phyloP scores from a whole-genome alignment of 2,888 invertebrate species.

The Ecdyonurus torrentis region DNA sequence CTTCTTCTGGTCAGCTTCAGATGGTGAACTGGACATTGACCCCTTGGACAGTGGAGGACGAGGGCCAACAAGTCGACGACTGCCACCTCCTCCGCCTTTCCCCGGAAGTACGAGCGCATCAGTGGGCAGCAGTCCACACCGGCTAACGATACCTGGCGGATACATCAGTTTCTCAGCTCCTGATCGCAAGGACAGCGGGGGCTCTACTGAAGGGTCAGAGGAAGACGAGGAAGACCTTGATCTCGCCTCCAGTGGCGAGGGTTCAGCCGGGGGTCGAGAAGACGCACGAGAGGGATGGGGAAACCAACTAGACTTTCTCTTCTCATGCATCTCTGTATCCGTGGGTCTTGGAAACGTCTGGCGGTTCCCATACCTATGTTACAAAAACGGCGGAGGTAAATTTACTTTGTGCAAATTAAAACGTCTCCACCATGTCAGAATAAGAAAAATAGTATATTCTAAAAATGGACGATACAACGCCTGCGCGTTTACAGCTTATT shows the following conservation, averaged over 20 bases:
- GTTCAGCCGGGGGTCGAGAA: slow-evolving; percentile 15
- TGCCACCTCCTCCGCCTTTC: background rate
- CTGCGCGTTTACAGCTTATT: too few species aligned
- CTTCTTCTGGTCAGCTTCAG: slow-evolving; percentile 1
- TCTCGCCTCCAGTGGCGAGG: background rate
- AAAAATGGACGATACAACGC: too few species aligned
- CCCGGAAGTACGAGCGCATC: background rate
- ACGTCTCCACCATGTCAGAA: too few species aligned
- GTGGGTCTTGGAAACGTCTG: slow-evolving; percentile 36
- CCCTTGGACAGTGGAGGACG: background rate
- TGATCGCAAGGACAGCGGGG: too few species aligned
- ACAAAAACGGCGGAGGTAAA: slow-evolving; percentile 43
- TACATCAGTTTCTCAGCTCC: background rate
- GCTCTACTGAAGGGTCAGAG: too few species aligned
- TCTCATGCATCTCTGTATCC: slow-evolving; percentile 45
- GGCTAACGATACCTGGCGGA: background rate
- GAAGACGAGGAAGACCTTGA: background rate
- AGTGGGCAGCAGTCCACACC: background rate
- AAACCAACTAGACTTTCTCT: slow-evolving; percentile 42
- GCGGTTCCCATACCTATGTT: slow-evolving; percentile 45
- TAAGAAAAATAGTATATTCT: too few species aligned
- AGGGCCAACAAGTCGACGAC: too few species aligned
- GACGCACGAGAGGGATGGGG: slow-evolving; percentile 39
- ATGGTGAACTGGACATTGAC: background rate
- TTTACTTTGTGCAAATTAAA: too few species aligned